phyloP scores from a whole-genome alignment of 2,888 invertebrate species.

The Himalopsyche kuldschensis region DNA sequence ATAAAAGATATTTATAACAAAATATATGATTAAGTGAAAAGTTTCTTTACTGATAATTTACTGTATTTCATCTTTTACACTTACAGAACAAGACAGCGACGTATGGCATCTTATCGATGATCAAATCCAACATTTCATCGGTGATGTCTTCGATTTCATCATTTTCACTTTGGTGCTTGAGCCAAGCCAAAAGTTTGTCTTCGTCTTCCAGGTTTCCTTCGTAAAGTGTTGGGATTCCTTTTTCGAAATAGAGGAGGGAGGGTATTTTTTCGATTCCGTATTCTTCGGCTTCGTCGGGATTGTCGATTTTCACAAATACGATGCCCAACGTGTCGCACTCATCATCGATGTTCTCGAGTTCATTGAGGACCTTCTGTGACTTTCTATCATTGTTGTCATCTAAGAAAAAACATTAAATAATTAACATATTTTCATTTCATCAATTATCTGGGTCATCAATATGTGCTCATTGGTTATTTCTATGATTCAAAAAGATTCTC shows the following conservation, averaged over 20 bases:
- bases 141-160: constrained; percentile 95
- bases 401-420: constrained; percentile 46
- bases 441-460: neutral
- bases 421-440: neutral
- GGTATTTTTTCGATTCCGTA: constrained; percentile 90
- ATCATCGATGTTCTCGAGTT: constrained; percentile 91
- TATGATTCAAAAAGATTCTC: constrained; percentile 43
- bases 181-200: constrained; percentile 84
- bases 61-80: constrained; percentile 46
- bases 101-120: constrained; percentile 84
- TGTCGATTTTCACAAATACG: constrained; percentile 90
- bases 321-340: constrained; percentile 88
- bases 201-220: constrained; percentile 88
- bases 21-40: too few species aligned
- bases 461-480: neutral
- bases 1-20: too few species aligned
- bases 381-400: constrained; percentile 89
- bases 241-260: constrained; percentile 80
- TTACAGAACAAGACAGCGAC: constrained; percentile 92
- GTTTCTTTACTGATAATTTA: too few species aligned
- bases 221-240: constrained; percentile 73
- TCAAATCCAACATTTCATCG: constrained; percentile 89
- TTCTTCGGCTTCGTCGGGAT: constrained; percentile 85
- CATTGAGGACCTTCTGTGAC: constrained; percentile 81
- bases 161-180: constrained; percentile 79